Evolutionary conservation across 30 jellyfish, hydroid and myxozoan species (phyloP).

Genomic region (Cassiopea andromeda): DNA sequence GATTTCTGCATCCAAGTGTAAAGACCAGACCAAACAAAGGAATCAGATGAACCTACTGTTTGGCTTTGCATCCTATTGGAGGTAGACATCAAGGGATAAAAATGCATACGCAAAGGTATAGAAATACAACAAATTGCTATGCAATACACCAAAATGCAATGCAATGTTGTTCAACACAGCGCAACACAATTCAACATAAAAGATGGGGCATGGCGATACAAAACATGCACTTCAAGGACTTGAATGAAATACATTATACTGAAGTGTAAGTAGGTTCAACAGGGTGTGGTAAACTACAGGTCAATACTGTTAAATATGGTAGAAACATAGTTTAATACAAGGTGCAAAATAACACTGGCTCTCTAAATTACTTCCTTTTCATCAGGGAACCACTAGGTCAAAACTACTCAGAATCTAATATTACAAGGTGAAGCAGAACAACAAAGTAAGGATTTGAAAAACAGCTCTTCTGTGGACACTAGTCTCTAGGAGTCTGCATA

Average conservation of each 20-base stretch:
- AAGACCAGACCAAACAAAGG: conserved; percentile 57
- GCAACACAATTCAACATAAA: neutral
- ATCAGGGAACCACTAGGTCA: no score
- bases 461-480: no score
- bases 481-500: no score
- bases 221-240: neutral
- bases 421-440: no score
- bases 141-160: neutral
- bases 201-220: no score
- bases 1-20: conserved; percentile 46
- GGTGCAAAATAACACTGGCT: neutral
- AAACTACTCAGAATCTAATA: no score
- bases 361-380: no score
- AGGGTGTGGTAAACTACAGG: neutral
- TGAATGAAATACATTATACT: neutral
- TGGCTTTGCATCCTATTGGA: neutral
- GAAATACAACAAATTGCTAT: neutral
- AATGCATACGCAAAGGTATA: neutral
- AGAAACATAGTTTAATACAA: neutral
- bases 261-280: neutral
- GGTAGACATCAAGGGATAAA: neutral
- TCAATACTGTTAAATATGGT: neutral
- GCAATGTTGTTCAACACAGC: neutral
- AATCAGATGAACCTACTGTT: neutral
- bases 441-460: no score